A percentile compares a stretch with the other conserved stretches of the same genome.
Conservation (phyloP, 2,797 vertebrate species). For the Amniataba percoides region DNA sequence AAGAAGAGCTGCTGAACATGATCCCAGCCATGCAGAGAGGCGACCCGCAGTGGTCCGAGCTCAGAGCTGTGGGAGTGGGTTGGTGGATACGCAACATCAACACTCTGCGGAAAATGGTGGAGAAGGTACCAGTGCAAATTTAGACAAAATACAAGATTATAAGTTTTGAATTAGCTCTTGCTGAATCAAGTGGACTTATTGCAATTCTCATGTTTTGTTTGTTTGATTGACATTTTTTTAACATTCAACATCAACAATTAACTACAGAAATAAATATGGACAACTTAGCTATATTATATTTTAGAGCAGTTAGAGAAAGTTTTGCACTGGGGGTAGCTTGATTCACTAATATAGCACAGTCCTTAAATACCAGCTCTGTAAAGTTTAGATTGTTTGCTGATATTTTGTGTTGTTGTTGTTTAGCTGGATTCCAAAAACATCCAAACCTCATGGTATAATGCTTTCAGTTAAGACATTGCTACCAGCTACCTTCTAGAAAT, state of each 20-base stretch:
- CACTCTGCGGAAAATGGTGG: slow-evolving; percentile 95
- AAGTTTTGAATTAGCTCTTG: background rate
- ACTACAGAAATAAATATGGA: background rate
- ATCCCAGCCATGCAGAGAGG: slow-evolving; percentile 98
- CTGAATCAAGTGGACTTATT: background rate
- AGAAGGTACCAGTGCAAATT: slow-evolving; percentile 89
- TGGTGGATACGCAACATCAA: slow-evolving; percentile 99
- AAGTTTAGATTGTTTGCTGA: no score
- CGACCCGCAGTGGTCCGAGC: slow-evolving; percentile 98
- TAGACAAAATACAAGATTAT: background rate
- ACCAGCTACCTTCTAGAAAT: background rate
- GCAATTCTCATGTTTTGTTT: background rate
- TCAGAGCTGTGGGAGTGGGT: slow-evolving; percentile 94
- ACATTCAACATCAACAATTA: no score
- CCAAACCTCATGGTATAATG: background rate
- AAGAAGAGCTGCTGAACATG: slow-evolving; percentile 97
- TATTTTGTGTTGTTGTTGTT: no score
- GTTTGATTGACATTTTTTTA: background rate
- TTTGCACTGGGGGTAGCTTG: background rate
- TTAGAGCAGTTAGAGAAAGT: background rate
- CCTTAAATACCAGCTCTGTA: no score
- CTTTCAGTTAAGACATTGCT: background rate
- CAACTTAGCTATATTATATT: background rate
- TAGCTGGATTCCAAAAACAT: no score
- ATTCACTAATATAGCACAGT: background rate